phyloP scores from a whole-genome alignment of 2,797 vertebrate species.

The Pseudomugil gertrudae region DNA sequence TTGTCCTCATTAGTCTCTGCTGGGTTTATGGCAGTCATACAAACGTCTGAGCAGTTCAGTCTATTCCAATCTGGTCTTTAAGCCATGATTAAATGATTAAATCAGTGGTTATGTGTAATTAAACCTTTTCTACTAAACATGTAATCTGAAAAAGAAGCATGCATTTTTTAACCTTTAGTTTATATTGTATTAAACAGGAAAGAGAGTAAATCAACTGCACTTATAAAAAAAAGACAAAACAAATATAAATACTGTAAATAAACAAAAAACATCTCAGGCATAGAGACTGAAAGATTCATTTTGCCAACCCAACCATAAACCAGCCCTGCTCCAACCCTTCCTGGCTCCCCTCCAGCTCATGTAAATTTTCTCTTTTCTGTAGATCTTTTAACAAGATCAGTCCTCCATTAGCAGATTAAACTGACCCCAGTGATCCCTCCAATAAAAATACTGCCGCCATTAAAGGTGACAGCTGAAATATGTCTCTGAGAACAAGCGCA shows the following conservation, averaged over 20 bases:
- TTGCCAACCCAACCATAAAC: background rate
- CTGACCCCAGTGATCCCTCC: slow-evolving; percentile 17
- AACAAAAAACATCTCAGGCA: background rate
- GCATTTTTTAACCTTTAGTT: no score
- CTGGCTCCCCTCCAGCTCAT: slow-evolving; percentile 38
- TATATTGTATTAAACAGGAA: no score
- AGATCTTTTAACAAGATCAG: slow-evolving; percentile 43
- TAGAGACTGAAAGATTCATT: background rate
- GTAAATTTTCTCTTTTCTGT: slow-evolving; percentile 11
- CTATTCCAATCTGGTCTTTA: background rate
- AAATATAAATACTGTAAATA: no score
- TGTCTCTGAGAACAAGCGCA: slow-evolving; percentile 25
- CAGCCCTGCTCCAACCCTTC: background rate
- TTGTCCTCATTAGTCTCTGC: background rate
- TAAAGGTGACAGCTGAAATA: slow-evolving; percentile 13
- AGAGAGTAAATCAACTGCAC: no score
- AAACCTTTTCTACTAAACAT: background rate
- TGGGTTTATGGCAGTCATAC: background rate
- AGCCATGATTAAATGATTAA: background rate
- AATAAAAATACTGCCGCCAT: slow-evolving; percentile 37
- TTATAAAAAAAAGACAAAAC: no score
- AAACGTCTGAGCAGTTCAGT: background rate
- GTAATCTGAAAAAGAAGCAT: background rate
- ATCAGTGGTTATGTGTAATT: background rate
- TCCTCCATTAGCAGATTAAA: slow-evolving; percentile 76